Evolutionary conservation across 1,140 invertebrate genomes (phyloP).

Genomic region (Lethocerus indicus): DNA sequence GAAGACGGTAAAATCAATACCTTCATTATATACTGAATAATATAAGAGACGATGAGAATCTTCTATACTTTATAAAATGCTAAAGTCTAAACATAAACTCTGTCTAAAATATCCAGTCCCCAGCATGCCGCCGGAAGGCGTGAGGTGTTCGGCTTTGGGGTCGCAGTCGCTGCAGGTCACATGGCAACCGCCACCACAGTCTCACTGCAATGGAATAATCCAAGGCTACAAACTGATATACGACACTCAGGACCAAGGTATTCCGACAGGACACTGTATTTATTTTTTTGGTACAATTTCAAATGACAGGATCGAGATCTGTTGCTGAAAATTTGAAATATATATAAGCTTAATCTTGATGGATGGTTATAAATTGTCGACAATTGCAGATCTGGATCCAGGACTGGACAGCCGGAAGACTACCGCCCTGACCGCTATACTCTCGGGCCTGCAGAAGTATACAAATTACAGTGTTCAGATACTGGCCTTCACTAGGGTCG

Average conservation of each 20-base stretch:
- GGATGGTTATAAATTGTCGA: background rate
- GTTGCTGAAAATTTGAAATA: too few relatives aligned
- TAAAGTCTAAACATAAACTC: background rate
- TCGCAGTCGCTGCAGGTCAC: slow-evolving; percentile 64
- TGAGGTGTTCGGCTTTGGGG: slow-evolving; percentile 44
- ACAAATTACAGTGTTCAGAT: slow-evolving; percentile 91
- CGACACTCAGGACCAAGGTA: slow-evolving; percentile 31
- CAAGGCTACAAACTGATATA: slow-evolving; percentile 67
- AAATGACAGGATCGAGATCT: too few relatives aligned
- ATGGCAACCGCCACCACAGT: slow-evolving; percentile 64
- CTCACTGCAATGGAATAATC: slow-evolving; percentile 60
- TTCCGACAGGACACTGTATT: background rate
- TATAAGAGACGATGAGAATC: too few relatives aligned
- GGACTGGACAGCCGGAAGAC: slow-evolving; percentile 33
- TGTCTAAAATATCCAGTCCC: slow-evolving; percentile 35
- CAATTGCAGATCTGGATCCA: slow-evolving; percentile 11
- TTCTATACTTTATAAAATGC: too few relatives aligned
- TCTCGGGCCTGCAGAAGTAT: slow-evolving; percentile 55
- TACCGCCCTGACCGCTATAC: slow-evolving; percentile 42
- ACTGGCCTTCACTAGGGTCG: slow-evolving; percentile 70
- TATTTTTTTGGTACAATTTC: background rate
- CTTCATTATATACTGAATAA: background rate
- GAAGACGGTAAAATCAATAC: slow-evolving; percentile 71
- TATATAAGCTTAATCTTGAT: background rate
- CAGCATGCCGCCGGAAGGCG: slow-evolving; percentile 49